A percentile compares a stretch with the other conserved stretches of the same genome.
Conservation (phyloP, 2,888 invertebrate genomes). For the Platycheirus rosarum region DNA sequence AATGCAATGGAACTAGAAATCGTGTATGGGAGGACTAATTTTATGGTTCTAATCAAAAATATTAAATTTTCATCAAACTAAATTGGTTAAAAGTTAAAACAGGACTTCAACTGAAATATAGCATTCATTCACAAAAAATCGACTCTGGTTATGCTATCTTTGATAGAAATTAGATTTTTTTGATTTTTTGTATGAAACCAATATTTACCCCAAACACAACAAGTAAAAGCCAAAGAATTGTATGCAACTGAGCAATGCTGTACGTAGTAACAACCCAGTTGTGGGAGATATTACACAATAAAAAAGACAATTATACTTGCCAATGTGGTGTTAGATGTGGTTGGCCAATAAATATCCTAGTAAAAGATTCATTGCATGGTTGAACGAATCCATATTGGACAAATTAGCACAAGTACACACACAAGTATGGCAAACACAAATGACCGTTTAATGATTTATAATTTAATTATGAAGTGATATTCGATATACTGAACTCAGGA, state of each 20-base stretch:
- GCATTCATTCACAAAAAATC: too few species aligned
- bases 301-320: neutral
- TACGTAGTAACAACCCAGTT: neutral
- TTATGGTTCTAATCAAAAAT: too few species aligned
- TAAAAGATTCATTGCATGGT: neutral
- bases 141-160: too few species aligned
- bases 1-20: too few species aligned
- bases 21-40: too few species aligned
- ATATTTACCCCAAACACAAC: too few species aligned
- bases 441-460: slow-evolving; percentile 6
- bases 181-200: too few species aligned
- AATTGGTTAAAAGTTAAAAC: too few species aligned
- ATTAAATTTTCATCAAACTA: too few species aligned
- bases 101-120: too few species aligned
- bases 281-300: neutral
- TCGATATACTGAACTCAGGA: neutral
- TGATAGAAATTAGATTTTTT: too few species aligned
- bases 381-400: neutral
- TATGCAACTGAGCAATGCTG: neutral
- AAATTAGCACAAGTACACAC: neutral
- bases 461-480: neutral
- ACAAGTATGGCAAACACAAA: neutral
- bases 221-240: too few species aligned
- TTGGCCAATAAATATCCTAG: neutral
- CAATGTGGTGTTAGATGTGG: neutral